Evolutionary conservation across 2,888 invertebrate species (phyloP).

Genomic region (Drosophila tanythrix): DNA sequence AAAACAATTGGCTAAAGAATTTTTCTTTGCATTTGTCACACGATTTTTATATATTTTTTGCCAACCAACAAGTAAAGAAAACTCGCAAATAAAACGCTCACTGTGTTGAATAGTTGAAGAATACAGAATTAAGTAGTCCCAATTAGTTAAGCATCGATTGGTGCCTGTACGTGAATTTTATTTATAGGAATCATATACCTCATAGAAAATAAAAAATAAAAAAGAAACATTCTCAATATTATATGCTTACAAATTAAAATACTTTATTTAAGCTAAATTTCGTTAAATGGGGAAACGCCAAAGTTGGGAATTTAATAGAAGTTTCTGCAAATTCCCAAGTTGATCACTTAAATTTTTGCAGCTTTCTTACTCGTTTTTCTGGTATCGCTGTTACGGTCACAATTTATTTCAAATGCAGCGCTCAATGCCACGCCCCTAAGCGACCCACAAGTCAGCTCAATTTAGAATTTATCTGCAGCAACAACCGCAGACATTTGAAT

Average conservation of each 20-base stretch:
- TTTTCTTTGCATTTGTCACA: constrained; percentile 45
- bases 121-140: not conserved
- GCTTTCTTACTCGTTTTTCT: not conserved
- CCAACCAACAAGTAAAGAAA: constrained; percentile 14
- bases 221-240: not conserved
- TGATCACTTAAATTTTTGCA: not conserved
- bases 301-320: not conserved
- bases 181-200: too few species aligned
- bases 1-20: constrained; percentile 38
- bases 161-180: not conserved
- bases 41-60: constrained; percentile 7
- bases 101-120: not conserved
- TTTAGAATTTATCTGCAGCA: constrained; percentile 36
- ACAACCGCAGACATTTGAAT: constrained; percentile 44
- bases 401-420: constrained; percentile 47
- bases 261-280: not conserved
- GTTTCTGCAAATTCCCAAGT: not conserved
- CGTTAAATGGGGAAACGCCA: not conserved
- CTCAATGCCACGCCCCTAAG: constrained; percentile 22
- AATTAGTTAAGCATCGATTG: not conserved
- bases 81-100: constrained; percentile 35
- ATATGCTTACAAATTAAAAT: not conserved
- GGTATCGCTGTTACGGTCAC: constrained; percentile 19
- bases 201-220: not conserved
- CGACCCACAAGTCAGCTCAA: constrained; percentile 39